Conservation (phyloP, 2,797 vertebrate genomes). For the Epinephelus coioides region DNA sequence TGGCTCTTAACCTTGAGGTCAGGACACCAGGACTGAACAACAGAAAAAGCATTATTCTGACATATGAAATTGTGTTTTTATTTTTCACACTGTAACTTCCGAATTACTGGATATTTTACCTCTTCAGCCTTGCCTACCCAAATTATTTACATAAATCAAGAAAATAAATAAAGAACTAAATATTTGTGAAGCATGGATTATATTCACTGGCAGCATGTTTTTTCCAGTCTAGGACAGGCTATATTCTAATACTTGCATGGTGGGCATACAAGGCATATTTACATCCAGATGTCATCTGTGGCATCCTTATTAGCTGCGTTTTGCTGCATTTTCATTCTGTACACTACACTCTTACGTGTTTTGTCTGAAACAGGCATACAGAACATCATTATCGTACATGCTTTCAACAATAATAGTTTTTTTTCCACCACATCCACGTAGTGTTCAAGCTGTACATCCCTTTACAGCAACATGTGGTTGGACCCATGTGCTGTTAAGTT, state of each 20-base stretch:
- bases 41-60: neutral
- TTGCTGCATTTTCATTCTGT: constrained; percentile 11
- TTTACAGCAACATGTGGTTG: neutral
- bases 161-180: constrained; percentile 12
- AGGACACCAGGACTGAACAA: neutral
- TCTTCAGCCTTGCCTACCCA: neutral
- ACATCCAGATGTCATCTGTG: neutral
- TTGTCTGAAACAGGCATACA: neutral
- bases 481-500: neutral
- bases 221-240: neutral
- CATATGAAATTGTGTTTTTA: neutral
- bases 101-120: neutral
- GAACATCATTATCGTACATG: neutral
- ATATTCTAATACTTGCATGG: neutral
- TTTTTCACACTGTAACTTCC: constrained; percentile 6
- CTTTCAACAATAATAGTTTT: neutral
- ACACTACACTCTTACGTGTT: neutral
- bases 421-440: neutral
- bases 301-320: neutral
- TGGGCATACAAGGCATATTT: neutral
- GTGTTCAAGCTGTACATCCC: too few relatives aligned
- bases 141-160: constrained; percentile 10
- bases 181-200: neutral
- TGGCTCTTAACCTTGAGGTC: neutral
- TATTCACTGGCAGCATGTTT: neutral